Base-by-base conservation (phyloP, 2,113 vertebrate genomes). In the Xyliphius kryptos region DNA sequence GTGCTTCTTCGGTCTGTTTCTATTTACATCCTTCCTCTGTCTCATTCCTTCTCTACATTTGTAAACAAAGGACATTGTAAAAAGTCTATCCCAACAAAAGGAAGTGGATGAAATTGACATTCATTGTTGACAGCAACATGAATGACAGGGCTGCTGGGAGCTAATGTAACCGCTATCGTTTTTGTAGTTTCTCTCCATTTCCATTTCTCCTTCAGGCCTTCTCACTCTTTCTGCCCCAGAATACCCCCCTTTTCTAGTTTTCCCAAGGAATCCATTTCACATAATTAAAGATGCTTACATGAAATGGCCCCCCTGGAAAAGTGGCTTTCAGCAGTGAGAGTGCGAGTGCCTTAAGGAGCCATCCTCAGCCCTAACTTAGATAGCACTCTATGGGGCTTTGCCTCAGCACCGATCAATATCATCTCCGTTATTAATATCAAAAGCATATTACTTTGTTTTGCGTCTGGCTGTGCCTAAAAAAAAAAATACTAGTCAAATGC, bases 361-460 rank as follows among this genome's bases (percentile, higher is more conserved):
- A 83, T 90, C 86, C 84, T 87, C 81, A 75, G 83, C 75, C 55
- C 51, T 81, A 74, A 82, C 83, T 73, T 74, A 77, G 76, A 71
- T 58, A 78, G 70, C 76, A 56, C 66, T 75, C 80, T 20, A 76
- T 89, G 86, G 88, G 89, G 89, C 88, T 89, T 85, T 83, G 83
- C 87, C 89, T 73, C 76, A 77, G 80, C 69, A 52, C 63, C 59
- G 92, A 97, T 97, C 94, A 93, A 97, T 95, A 97, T 92, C 91
- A 91, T 92, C 92, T 93, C 87, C 86, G 90, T 95, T 97, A 97
- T 97, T 96, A 96, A 97, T 98, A 98, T 97, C 93, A 97, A 97
- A 98, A 93, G 91, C 91, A 54, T 90, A 97, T 97, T 97, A 95
- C 92, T 96, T 93, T 95, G 91, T 94, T 95, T 86, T 92, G 83